Evolutionary conservation across 2,797 vertebrate species (phyloP), one percentile per base, ranked within the genome.

Genomic region (Buceros bicornis): DNA sequence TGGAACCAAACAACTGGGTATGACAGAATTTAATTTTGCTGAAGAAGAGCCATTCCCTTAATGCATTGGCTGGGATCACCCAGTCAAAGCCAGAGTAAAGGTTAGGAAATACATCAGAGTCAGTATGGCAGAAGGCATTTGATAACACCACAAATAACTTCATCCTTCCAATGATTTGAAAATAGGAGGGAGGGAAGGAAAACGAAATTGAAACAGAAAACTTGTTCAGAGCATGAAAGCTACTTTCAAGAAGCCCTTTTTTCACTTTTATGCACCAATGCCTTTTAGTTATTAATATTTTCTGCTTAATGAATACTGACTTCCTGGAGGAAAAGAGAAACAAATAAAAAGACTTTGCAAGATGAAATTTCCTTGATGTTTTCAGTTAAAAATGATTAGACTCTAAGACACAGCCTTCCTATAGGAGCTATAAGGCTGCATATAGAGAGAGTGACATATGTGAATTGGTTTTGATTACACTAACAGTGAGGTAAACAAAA

Each of bases 11-110:
- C 79, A 93, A 69, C 69, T 40, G 35, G 8, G 17, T 93, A 85
- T 93, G 89, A 95, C 64, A 89, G 51, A 95, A 97, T 97, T 93
- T 87, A 94, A 96, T 97, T 96, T 96, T 96, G 64, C 64, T 84
- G 28, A 62, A 86, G 86, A 95, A 87, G 58, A 97, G 33, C 33
- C 57, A 77, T 97, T 97, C 64, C 81, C 65, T 95, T 91, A 66
- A 96, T 54, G 20, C 73, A 45, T 56, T 65, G 56, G 7, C 37
- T 96, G 83, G 89, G 89, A 96, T 97, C 87, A 97, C 40, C 93
- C 95, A 96, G 94, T 97, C 88, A 96, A 96, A 96, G 67, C 65
- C 54, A 77, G 83, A 93, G 40, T 90, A 93, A 96, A 96, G 91
- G 91, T 97, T 93, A 96, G 81, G 66, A 97, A 95, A 97, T 97